Evolutionary conservation across 2,888 invertebrate species (phyloP).

Genomic region (Aquatica leii): DNA sequence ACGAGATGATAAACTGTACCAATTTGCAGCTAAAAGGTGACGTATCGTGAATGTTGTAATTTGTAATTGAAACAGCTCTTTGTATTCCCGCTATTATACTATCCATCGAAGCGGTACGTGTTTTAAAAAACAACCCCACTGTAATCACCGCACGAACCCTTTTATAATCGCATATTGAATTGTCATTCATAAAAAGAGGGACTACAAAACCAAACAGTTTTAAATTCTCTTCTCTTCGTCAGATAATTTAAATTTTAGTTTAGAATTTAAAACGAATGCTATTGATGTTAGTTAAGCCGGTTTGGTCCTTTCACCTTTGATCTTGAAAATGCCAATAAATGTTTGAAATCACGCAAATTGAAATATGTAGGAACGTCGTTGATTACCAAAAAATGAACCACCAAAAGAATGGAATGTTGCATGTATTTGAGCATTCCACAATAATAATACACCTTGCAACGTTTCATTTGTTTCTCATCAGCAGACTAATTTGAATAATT

Average conservation of each 20-base stretch:
- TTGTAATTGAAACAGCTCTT: constrained; percentile 57
- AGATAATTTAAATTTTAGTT: constrained; percentile 35
- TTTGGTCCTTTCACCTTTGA: constrained; percentile 24
- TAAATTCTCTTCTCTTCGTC: constrained; percentile 45
- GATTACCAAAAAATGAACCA: constrained; percentile 25
- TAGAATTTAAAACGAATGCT: constrained; percentile 23
- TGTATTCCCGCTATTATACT: constrained; percentile 44
- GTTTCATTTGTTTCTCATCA: constrained; percentile 57
- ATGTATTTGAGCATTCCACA: constrained; percentile 52
- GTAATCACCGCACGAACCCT: constrained; percentile 55
- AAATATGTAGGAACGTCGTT: constrained; percentile 18
- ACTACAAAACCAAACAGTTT: constrained; percentile 53
- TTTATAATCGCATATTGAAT: constrained; percentile 58
- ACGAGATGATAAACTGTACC: constrained; percentile 21
- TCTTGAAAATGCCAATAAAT: constrained; percentile 31
- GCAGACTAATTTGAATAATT: constrained; percentile 54
- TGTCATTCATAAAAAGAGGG: constrained; percentile 54
- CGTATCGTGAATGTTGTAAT: constrained; percentile 54
- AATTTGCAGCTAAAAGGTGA: constrained; percentile 45
- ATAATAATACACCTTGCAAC: constrained; percentile 52
- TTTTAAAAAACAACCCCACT: constrained; percentile 54
- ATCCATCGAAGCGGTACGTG: constrained; percentile 42
- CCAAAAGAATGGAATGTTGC: constrained; percentile 46
- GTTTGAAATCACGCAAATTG: constrained; percentile 45
- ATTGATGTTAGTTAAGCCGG: constrained; percentile 13